Evolutionary conservation across 1,140 invertebrate genomes (phyloP), one percentile per base, ranked within the genome.

Genomic region (Acromyrmex echinatior): DNA sequence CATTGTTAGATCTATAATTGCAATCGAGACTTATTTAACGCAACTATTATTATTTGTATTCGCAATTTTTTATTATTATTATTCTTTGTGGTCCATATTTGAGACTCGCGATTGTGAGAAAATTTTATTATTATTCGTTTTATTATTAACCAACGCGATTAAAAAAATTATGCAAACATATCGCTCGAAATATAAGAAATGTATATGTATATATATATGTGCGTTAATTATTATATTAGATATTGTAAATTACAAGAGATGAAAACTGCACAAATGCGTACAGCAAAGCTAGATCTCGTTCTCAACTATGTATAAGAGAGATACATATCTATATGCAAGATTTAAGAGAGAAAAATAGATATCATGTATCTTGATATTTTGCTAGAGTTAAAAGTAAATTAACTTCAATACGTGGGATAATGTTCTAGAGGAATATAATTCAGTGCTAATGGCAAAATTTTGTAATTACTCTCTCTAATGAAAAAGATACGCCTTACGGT

Each of bases 351-450:
- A 71, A 81, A 58, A 45, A 81, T 51, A 45, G 5, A 79, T 25
- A 18, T 70, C 3, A 16, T 16, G n/a, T 70, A 31, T 63, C 16
- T 16, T 9, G 49, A 70, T 68, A 71, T 18, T 81, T 56, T 1
- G 51, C 31, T 71, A 39, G 28, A 81, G 2, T 71, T 6, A 71
- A 77, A 65, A 77, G 51, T 74, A 28, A 84, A 82, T 74, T 28
- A 39, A 63, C 53, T 14, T 85, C 28, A 77, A 62, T 45, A 45
- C 9, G 9, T 45, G 39, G 39, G 9, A n/a, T 62, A n/a, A 77
- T 78, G 12, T 68, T 53, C 35, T 80, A 80, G 58, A 80, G 51
- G 35, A 86, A 86, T 70, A 86, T 63, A 79, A 62, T 21, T 77
- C 18, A 86, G 56, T 31, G 12, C n/a, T 79, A 86, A 66, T 7